Base-by-base conservation (phyloP, 2,797 vertebrate genomes). In the Aplochiton taeniatus region DNA sequence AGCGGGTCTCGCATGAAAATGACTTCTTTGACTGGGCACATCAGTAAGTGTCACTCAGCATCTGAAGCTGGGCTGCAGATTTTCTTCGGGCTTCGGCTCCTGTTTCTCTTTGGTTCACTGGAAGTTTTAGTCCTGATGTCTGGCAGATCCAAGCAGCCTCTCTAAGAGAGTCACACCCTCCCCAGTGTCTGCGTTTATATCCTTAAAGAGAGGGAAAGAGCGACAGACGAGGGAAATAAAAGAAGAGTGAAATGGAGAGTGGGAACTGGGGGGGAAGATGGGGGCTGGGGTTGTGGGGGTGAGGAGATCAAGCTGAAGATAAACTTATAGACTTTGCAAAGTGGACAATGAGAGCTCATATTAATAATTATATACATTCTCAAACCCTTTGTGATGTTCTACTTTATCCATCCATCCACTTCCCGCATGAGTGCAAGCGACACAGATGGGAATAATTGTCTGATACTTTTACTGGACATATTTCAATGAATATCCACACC, bases 11-110 rank as follows among this genome's bases (percentile, higher is more conserved):
- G 77, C 74, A 80, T 85, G 84, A 91, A 88, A 90, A 90, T 92
- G 85, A 91, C 88, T 90, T 93, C 88, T 92, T 88, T 91, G 91
- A 92, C 91, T 91, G 80, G 4, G 52, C 87, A 81, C 85, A 89
- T 93, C 89, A 88, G 82, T 85, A 80, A 77, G 77, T 92, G 91
- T 93, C 93, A 91, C 86, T 91, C 90, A 84, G 90, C 80, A 74
- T 91, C 84, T 88, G 81, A 90, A 75, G 79, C 88, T 76, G 72
- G 83, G 74, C 72, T 82, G 69, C 66, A 77, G 85, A 68, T 89
- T 90, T 90, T 78, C 88, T 84, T 83, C 73, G 72, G 83, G 71
- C 79, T 84, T 83, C 82, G 45, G 4, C 75, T 82, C 83, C 78
- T 80, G 67, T 77, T 31, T 85, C 76, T 44, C 11, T 77, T 71